Base-by-base conservation (phyloP, 2,797 vertebrate genomes). In the Tokudaia tokunoshimensis region DNA sequence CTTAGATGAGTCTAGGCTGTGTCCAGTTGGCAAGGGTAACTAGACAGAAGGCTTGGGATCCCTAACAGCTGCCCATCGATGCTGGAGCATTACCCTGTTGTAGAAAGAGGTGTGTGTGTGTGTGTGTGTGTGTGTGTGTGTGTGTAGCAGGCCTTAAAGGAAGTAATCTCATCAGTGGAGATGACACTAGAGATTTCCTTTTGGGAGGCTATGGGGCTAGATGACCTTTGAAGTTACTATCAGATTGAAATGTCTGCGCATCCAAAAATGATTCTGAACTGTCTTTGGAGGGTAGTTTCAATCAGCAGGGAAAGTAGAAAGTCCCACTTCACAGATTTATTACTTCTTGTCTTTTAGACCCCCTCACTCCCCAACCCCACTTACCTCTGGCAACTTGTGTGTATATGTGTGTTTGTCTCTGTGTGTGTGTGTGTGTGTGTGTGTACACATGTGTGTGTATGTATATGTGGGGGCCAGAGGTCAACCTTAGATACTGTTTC, bases 201-300 rank as follows among this genome's bases (percentile, higher is more conserved):
- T 37, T 26, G 24, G 17, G 37, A 92, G 55, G 19, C 57, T 55
- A 20, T 74, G 74, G 50, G n/a, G 47, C 34, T 75, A 44, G 70
- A 75, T 89, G 94, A 41, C 37, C 86, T 55, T 72, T 91, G 81
- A 86, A 83, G n/a, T 79, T 47, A 13, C 24, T 50, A 52, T 92
- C 34, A 34, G 44, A 44, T 14, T 76, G 34, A 89, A 81, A 31
- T 57, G 59, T 52, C 59, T 82, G 61, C 37, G 20, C 4, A 41
- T 65, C n/a, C 10, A n/a, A 67, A 91, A 87, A 31, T 24, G 24
- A 89, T 74, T 92, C 59, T n/a, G 26, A 80, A 75, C 89, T 92
- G 29, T 90, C 44, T 79, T 85, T 89, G 44, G 89, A 57, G 88
- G 41, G 26, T 61, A 67, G 47, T 34, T 84, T 63, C 37, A 31